Conservation (phyloP, 2,113 vertebrate genomes). For the Callospermophilus lateralis region DNA sequence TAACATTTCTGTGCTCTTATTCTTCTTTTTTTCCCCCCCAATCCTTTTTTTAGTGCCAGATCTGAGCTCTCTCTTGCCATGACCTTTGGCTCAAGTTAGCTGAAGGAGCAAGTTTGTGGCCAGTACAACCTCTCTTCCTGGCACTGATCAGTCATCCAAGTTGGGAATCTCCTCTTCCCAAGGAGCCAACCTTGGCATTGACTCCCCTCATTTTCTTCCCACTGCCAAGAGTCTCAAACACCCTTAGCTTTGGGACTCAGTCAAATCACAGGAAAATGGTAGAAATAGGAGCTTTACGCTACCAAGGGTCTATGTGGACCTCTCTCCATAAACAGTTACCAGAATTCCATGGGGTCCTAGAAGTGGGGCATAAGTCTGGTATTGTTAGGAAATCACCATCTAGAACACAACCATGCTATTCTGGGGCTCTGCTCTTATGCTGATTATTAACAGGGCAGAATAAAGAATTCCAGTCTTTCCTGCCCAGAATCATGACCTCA, state of each 20-base stretch:
- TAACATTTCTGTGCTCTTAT: background rate
- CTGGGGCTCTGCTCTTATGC: background rate
- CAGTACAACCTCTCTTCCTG: background rate
- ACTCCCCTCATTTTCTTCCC: background rate
- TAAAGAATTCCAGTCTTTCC: background rate
- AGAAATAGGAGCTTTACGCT: background rate
- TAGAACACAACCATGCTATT: background rate
- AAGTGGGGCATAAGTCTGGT: background rate
- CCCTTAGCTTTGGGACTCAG: background rate
- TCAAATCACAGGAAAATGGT: background rate
- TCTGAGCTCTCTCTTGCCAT: background rate
- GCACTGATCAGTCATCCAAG: background rate
- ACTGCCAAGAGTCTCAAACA: slow-evolving; percentile 39
- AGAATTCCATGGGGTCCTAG: background rate
- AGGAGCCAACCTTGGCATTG: slow-evolving; percentile 46
- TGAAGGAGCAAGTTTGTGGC: background rate
- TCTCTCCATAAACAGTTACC: background rate
- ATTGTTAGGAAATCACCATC: background rate
- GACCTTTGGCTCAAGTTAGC: background rate
- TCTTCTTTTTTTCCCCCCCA: background rate
- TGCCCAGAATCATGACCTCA: background rate
- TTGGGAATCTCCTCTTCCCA: slow-evolving; percentile 14
- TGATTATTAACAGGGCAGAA: background rate
- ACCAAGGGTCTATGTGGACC: background rate
- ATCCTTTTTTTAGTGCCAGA: background rate